phyloP scores from a whole-genome alignment of 2,888 invertebrate genomes.

The Tetragonisca angustula region DNA sequence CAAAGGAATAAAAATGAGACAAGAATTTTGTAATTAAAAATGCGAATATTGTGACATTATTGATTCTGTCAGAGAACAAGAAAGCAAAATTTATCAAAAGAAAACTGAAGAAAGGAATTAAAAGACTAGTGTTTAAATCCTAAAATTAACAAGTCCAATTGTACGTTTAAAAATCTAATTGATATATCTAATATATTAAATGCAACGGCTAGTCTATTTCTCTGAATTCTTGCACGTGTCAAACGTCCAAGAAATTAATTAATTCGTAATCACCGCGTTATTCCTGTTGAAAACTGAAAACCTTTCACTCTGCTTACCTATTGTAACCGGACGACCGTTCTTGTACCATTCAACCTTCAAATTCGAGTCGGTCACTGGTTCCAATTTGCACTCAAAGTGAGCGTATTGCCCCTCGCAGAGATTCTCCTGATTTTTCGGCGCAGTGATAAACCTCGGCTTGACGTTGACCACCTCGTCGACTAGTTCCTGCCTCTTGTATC shows the following conservation, averaged over 20 bases:
- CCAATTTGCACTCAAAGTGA: conserved; percentile 98
- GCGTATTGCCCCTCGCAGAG: conserved; percentile 96
- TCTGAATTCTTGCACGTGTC: not conserved
- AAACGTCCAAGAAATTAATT: not conserved
- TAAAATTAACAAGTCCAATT: not conserved
- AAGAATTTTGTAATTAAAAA: not conserved
- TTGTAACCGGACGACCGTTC: conserved; percentile 96
- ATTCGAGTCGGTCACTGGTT: conserved; percentile 98
- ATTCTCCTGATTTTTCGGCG: conserved; percentile 93
- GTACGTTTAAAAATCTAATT: not conserved
- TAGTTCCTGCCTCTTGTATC: conserved; percentile 92
- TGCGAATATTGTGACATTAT: not conserved
- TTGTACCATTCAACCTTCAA: conserved; percentile 98
- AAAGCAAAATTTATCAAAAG: not conserved
- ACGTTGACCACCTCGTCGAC: conserved; percentile 93
- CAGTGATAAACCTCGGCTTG: conserved; percentile 93
- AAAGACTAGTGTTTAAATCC: not conserved
- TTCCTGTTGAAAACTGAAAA: not conserved
- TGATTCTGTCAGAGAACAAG: not conserved
- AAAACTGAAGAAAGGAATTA: not conserved
- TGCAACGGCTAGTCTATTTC: not conserved
- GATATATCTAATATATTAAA: no score
- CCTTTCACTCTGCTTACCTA: conserved; percentile 86
- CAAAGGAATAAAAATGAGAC: not conserved
- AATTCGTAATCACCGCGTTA: no score